These are phyloP conservation scores for Siniperca chuatsi DNA, from an alignment of 2,113 vertebrate genomes.

Conservation along the genomic window DNA sequence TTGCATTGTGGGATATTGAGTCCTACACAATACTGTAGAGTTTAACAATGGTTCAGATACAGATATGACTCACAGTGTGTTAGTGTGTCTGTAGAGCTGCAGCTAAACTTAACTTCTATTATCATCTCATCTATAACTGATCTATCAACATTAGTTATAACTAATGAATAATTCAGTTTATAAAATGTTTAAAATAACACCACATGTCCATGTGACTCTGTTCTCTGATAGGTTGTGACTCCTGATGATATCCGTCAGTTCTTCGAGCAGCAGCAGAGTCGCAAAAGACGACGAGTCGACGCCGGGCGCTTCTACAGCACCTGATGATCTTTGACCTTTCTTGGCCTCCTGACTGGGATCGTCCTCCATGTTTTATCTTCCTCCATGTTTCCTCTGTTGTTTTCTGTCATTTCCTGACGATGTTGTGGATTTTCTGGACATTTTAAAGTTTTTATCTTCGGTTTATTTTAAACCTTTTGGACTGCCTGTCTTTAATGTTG, in stretches of 20 bases:
- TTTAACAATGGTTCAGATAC: too few species aligned
- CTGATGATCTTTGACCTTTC: slow-evolving; percentile 61
- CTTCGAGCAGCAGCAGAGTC: slow-evolving; percentile 95
- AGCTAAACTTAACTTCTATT: too few species aligned
- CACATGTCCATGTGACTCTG: background rate
- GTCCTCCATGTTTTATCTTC: background rate
- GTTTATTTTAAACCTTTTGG: background rate
- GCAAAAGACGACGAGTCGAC: slow-evolving; percentile 87
- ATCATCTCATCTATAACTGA: too few species aligned
- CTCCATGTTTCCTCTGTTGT: background rate
- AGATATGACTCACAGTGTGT: too few species aligned
- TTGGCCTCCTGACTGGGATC: background rate
- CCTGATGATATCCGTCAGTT: slow-evolving; percentile 96
- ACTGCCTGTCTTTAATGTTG: background rate
- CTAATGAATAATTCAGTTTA: too few species aligned
- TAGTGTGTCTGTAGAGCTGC: too few species aligned
- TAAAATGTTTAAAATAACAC: too few species aligned
- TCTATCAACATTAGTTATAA: too few species aligned
- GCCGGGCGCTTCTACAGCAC: slow-evolving; percentile 71
- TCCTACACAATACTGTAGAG: too few species aligned
- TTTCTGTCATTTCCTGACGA: background rate
- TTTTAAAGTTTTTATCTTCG: slow-evolving; percentile 1
- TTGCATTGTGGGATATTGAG: too few species aligned
- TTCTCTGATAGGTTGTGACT: slow-evolving; percentile 90
- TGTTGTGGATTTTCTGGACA: background rate